phyloP scores from a whole-genome alignment of 2,888 invertebrate genomes.

The Apotomis capreana region DNA sequence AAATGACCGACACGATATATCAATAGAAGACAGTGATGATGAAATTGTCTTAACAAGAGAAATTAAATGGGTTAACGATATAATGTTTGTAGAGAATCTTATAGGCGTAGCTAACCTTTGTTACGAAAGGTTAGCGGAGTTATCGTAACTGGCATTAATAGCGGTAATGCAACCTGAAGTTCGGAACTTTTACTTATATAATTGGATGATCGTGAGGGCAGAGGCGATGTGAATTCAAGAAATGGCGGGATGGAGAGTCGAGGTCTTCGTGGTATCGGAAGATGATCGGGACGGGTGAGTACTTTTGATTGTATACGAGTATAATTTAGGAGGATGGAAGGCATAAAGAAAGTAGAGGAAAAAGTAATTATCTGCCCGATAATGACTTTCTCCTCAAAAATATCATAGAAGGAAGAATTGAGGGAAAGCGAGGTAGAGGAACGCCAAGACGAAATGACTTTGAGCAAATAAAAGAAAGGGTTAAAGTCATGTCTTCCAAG shows the following conservation, averaged over 20 bases:
- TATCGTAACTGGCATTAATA: constrained; percentile 48
- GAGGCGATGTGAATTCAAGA: constrained; percentile 50
- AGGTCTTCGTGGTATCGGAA: constrained; percentile 45
- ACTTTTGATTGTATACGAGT: background rate
- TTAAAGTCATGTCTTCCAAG: too few relatives aligned
- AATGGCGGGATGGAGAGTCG: constrained; percentile 27
- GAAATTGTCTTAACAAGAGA: constrained; percentile 1
- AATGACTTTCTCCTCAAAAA: too few relatives aligned
- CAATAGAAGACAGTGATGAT: background rate
- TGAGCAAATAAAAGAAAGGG: too few relatives aligned
- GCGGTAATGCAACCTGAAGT: constrained; percentile 35
- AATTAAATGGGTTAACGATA: constrained; percentile 25
- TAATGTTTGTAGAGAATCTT: constrained; percentile 14
- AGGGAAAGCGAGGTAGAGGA: too few relatives aligned
- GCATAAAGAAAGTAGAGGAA: too few relatives aligned
- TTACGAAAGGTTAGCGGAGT: constrained; percentile 59
- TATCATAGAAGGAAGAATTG: too few relatives aligned
- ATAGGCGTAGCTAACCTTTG: constrained; percentile 57
- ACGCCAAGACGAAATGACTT: too few relatives aligned
- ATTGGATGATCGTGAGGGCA: constrained; percentile 52
- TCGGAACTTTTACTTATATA: constrained; percentile 48
- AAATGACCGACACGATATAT: constrained; percentile 44
- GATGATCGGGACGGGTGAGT: constrained; percentile 55
- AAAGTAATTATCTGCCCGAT: too few relatives aligned
- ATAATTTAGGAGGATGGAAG: too few relatives aligned